These are phyloP conservation scores for Champsocephalus esox DNA, from an alignment of 2,797 vertebrate species.

Conservation along the genomic window DNA sequence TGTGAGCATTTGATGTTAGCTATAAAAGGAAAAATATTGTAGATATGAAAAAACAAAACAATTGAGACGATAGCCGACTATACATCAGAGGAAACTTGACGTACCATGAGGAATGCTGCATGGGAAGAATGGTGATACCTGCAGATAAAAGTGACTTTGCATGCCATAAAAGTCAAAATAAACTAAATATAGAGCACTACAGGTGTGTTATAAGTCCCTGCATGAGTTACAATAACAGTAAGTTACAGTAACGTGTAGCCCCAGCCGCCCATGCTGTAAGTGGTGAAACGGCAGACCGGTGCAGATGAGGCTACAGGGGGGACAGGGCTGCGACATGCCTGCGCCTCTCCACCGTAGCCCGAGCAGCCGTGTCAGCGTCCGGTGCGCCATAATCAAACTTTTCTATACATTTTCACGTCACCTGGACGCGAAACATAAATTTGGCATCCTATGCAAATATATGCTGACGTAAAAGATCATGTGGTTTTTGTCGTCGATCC, in stretches of 20 bases:
- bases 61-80: background rate
- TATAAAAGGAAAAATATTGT: no score
- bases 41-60: no score
- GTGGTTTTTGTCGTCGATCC: slow-evolving; percentile 94
- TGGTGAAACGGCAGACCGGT: slow-evolving; percentile 22
- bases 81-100: background rate
- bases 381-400: slow-evolving; percentile 78
- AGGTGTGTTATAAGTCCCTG: background rate
- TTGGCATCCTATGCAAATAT: slow-evolving; percentile 95
- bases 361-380: slow-evolving; percentile 33
- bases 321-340: slow-evolving; percentile 41
- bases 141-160: background rate
- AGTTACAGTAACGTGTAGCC: background rate
- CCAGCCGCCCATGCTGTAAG: slow-evolving; percentile 9
- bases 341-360: slow-evolving; percentile 42
- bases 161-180: slow-evolving; percentile 1
- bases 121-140: accelerated
- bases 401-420: slow-evolving; percentile 83
- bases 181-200: background rate
- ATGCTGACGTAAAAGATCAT: slow-evolving; percentile 95
- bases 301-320: slow-evolving; percentile 30
- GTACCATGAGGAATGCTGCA: background rate
- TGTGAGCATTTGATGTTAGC: background rate
- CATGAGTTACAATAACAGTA: background rate
- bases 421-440: slow-evolving; percentile 84